Percentiles rank a stretch among this genome's conserved stretches.
phyloP scores from a whole-genome alignment of 92 coral and sea anemone species.

The Actinernus sp. region DNA sequence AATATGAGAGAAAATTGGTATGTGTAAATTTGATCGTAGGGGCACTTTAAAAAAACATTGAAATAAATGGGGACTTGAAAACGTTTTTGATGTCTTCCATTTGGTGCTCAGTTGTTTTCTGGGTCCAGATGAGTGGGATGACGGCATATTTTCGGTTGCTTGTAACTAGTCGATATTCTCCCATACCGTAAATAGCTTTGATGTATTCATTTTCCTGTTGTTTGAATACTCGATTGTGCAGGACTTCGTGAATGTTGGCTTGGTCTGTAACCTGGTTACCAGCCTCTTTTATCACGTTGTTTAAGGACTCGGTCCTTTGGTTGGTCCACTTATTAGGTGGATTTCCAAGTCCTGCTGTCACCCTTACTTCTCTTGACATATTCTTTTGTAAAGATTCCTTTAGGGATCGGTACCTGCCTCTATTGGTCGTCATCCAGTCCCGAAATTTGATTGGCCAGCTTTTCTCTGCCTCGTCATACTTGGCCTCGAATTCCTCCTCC shows the following conservation, averaged over 20 bases:
- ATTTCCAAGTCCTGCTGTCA: conserved; percentile 63
- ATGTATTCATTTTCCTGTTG: conserved; percentile 47
- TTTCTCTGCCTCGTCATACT: conserved; percentile 16
- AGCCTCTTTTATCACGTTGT: conserved; percentile 58
- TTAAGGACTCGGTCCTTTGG: conserved; percentile 61
- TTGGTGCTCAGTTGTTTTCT: too few species aligned
- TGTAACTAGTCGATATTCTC: conserved; percentile 20
- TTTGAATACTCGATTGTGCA: conserved; percentile 30
- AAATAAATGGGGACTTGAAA: too few species aligned
- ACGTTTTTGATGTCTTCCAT: too few species aligned
- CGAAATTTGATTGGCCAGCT: conserved; percentile 46
- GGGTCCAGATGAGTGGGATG: conserved; percentile 32
- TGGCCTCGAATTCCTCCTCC: conserved; percentile 32
- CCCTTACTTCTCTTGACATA: conserved; percentile 46
- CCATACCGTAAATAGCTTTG: too few species aligned
- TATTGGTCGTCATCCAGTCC: conserved; percentile 18
- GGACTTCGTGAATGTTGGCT: too few species aligned
- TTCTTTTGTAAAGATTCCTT: conserved; percentile 43
- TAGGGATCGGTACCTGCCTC: conserved; percentile 41
- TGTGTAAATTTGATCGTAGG: too few species aligned
- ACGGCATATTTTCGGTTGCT: conserved; percentile 13
- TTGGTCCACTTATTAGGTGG: conserved; percentile 67
- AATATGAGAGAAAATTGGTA: too few species aligned
- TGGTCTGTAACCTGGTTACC: conserved; percentile 31
- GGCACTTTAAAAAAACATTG: too few species aligned